Percentiles rank a stretch among this genome's conserved stretches.
Conservation (phyloP, 2,113 vertebrate genomes). For the Grammomys dolichurus region DNA sequence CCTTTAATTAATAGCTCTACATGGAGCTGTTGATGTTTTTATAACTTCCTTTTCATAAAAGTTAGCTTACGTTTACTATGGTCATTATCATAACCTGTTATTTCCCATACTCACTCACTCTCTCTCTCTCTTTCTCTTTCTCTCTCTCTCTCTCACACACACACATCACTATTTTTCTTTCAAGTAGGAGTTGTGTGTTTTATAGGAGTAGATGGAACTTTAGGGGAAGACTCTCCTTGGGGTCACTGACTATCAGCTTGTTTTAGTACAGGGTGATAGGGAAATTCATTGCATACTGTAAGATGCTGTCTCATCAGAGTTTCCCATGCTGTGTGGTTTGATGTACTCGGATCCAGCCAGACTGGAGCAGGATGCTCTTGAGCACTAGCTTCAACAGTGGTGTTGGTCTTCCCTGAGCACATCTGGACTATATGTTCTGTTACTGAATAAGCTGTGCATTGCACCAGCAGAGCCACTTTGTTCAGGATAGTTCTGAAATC, state of each 20-base stretch:
- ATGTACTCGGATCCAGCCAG: too few species aligned
- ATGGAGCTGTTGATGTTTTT: constrained; percentile 70
- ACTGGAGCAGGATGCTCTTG: not conserved
- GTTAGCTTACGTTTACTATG: constrained; percentile 59
- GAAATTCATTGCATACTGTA: not conserved
- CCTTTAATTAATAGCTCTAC: constrained; percentile 55
- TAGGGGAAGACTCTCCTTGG: not conserved
- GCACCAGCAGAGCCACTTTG: not conserved
- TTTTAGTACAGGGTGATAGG: not conserved
- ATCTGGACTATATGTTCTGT: not conserved
- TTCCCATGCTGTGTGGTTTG: not conserved
- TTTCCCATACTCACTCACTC: not conserved
- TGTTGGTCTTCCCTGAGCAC: not conserved
- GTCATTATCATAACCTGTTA: constrained; percentile 46
- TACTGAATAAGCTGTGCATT: not conserved
- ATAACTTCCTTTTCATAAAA: constrained; percentile 66
- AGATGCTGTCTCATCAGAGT: not conserved
- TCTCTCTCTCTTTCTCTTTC: too few species aligned
- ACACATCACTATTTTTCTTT: constrained; percentile 20
- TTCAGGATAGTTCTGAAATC: not conserved
- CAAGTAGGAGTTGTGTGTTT: constrained; percentile 50
- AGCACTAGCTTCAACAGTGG: not conserved
- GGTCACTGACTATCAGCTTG: not conserved
- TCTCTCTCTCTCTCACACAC: too few species aligned
- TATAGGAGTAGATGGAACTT: not conserved